Evolutionary conservation across 2,888 invertebrate genomes (phyloP), one percentile per base, ranked within the genome.

Genomic region (Lymantria dispar): DNA sequence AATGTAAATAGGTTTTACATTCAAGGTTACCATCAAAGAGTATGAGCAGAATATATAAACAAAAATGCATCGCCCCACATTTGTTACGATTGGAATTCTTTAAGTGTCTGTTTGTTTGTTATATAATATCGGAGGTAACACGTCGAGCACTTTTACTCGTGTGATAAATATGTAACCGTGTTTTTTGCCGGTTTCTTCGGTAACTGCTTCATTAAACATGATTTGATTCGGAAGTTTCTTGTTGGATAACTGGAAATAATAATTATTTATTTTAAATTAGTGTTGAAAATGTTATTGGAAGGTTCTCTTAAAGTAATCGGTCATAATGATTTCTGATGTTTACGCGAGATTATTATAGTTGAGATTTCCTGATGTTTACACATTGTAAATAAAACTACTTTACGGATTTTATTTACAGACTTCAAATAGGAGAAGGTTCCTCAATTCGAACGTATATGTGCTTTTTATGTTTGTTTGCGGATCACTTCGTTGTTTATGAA

Each of bases 31-130:
- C n/a, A 3, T 0, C 33, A 3, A n/a, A 37, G n/a, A 14, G 15
- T 50, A 52, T 45, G 48, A 33, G 22, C 10, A 14, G 62, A 60
- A 62, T 59, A 54, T 3, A 56, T 54, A 57, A 50, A 52, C 51
- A 42, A 37, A 31, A 40, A 38, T 12, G 14, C 7, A 29, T 29
- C 31, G 48, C 40, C 44, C 47, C 9, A 45, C 52, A n/a, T 45
- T 52, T 13, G 10, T n/a, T 12, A 13, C 29, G 14, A 50, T 56
- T 50, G 33, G 39, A 12, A 56, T 52, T 50, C 47, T 49, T 31
- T 45, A 43, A 38, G 33, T 52, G 53, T 48, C 3, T 47, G 45
- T 52, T 15, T 22, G 44, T 51, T 5, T 15, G 22, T 47, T 45
- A 52, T 41, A 31, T 50, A 52, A 56, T 8, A 38, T n/a, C 30